Evolutionary conservation across 2,797 vertebrate species (phyloP), one percentile per base, ranked within the genome.

Genomic region (Eulemur coronatus): DNA sequence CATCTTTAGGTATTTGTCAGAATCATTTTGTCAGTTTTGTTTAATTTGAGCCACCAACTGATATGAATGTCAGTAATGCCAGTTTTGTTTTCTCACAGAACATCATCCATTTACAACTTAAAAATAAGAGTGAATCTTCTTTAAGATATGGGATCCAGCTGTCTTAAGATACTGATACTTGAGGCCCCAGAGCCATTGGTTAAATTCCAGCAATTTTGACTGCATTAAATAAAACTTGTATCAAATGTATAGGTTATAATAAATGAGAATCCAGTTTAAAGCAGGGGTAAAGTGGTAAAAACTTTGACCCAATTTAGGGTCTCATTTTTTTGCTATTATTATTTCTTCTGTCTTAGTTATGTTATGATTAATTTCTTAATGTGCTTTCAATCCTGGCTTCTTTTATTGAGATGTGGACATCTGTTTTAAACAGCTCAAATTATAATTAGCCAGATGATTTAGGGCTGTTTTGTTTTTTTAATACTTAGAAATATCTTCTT

Each of bases 1-100:
- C 89, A 91, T 79, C 30, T 38, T 76, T 76, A 91, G 46, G 13
- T 86, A 50, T 95, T 96, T 97, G 30, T 79, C n/a, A 79, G 70
- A 79, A 55, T 38, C n/a, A 46, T 95, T 96, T 86, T 73, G 75
- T 88, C 91, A 92, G 28, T 88, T 93, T 91, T 94, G 43, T 72
- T 95, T 95, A 46, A 75, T 84, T 91, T 96, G 75, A 78, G 48
- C 80, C 20, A 63, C 30, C 79, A 79, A 7, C 59, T 65, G 18
- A 84, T 65, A 70, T 69, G 38, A 95, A 55, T 91, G 46, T 92
- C 82, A 91, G 20, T 78, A 96, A 79, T 85, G 38, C 3, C 38
- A 79, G 6, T 93, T 93, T 93, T 94, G n/a, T 82, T 93, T 92
- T 90, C 61, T 90, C 26, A 33, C 12, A 33, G 72, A 76, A 84